Conservation (phyloP, 2,113 vertebrate species). For the Hemibagrus wyckioides region DNA sequence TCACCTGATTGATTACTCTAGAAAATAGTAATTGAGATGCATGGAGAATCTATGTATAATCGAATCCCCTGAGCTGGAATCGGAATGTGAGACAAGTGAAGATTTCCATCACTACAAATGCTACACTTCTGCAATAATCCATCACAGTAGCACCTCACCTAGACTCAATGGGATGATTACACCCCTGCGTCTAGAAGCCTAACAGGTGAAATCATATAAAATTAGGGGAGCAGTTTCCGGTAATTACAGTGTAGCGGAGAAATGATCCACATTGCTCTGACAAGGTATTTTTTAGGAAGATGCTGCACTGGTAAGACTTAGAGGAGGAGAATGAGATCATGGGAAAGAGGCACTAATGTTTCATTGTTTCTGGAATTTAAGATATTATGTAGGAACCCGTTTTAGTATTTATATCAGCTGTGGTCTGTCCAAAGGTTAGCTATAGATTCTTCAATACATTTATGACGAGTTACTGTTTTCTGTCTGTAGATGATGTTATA, state of each 20-base stretch:
- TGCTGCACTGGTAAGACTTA: not conserved
- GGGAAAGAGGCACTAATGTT: not conserved
- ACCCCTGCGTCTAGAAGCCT: constrained; percentile 8
- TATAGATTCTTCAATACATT: not conserved
- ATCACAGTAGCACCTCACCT: constrained; percentile 3
- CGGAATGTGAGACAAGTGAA: not conserved
- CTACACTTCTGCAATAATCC: not conserved
- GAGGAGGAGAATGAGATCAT: not conserved
- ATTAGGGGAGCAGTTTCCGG: constrained; percentile 39
- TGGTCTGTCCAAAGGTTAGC: not conserved
- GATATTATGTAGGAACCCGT: not conserved
- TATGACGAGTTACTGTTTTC: not conserved
- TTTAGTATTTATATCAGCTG: not conserved
- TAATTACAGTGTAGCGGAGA: constrained; percentile 37
- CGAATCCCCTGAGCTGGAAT: not conserved
- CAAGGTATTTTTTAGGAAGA: constrained; percentile 31
- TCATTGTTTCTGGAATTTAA: not conserved
- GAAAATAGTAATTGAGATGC: not conserved
- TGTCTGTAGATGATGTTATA: not conserved
- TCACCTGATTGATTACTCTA: not conserved
- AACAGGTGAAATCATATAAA: constrained; percentile 34
- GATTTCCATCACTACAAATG: not conserved
- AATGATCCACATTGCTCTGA: constrained; percentile 19
- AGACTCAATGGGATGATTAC: constrained; percentile 34
- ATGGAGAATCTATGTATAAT: not conserved